These are phyloP conservation scores for Pachymerium ferrugineum DNA, from an alignment of 2,888 invertebrate species.

Conservation along the genomic window DNA sequence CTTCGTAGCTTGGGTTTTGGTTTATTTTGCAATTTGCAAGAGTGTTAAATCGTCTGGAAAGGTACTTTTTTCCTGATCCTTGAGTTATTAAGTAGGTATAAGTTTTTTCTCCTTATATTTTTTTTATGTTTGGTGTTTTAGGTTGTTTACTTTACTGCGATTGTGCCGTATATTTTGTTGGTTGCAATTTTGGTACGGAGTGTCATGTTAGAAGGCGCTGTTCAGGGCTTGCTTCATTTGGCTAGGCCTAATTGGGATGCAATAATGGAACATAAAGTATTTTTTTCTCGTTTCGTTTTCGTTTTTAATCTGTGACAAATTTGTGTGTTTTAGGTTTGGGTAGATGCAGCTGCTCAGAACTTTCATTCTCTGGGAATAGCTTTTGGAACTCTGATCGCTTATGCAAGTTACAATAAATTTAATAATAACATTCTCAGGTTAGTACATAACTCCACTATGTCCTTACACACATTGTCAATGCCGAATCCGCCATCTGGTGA, in stretches of 20 bases:
- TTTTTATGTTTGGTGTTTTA: slow-evolving; percentile 47
- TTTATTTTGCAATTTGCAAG: slow-evolving; percentile 95
- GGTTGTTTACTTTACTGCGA: slow-evolving; percentile 88
- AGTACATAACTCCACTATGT: slow-evolving; percentile 43
- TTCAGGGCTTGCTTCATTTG: slow-evolving; percentile 76
- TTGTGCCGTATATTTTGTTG: slow-evolving; percentile 82
- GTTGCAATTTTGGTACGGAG: slow-evolving; percentile 79
- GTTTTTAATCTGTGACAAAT: neutral
- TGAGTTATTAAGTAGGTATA: neutral
- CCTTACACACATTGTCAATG: too few species aligned
- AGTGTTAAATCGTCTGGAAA: slow-evolving; percentile 80
- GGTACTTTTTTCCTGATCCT: slow-evolving; percentile 41
- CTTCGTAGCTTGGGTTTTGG: slow-evolving; percentile 85
- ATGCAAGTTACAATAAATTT: slow-evolving; percentile 89
- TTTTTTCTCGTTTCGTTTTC: neutral
- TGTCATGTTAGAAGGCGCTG: slow-evolving; percentile 82
- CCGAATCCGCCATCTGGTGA: too few species aligned
- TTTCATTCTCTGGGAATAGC: slow-evolving; percentile 91
- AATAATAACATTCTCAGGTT: slow-evolving; percentile 70
- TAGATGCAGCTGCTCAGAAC: slow-evolving; percentile 82
- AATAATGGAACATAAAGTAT: slow-evolving; percentile 52
- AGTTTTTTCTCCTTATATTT: slow-evolving; percentile 20
- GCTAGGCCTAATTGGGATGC: slow-evolving; percentile 80
- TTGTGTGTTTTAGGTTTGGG: slow-evolving; percentile 64
- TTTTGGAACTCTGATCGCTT: slow-evolving; percentile 75